A percentile compares a stretch with the other conserved stretches of the same genome.
phyloP scores from a whole-genome alignment of 2,113 vertebrate species.

The Anas platyrhynchos region DNA sequence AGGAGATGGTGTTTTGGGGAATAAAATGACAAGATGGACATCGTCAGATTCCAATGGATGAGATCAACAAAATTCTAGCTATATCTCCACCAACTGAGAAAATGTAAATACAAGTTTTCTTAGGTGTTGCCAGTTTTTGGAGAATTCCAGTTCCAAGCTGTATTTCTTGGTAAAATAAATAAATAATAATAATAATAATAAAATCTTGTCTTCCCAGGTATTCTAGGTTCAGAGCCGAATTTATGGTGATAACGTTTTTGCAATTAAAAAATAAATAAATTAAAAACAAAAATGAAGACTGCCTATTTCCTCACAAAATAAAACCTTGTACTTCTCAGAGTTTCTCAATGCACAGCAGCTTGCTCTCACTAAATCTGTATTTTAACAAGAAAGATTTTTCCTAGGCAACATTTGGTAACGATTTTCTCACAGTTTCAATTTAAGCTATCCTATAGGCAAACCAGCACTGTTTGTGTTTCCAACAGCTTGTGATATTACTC shows the following conservation, averaged over 20 bases:
- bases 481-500: neutral
- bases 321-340: neutral
- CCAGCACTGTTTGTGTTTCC: neutral
- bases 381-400: neutral
- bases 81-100: no score
- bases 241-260: neutral
- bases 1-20: no score
- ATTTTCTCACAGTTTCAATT: neutral
- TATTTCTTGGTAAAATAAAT: neutral
- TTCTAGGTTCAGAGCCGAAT: neutral
- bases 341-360: neutral
- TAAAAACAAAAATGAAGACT: neutral
- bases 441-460: neutral
- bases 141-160: no score
- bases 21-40: no score
- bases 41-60: no score
- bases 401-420: neutral
- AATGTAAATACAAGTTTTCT: no score
- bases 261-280: neutral
- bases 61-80: no score
- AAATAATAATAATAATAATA: neutral
- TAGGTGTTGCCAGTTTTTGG: no score
- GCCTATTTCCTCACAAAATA: neutral
- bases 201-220: neutral
- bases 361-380: accelerated